A percentile compares a stretch with the other conserved stretches of the same genome.
Conservation (phyloP, 2,113 vertebrate genomes). For the Microcebus ravelobensis region DNA sequence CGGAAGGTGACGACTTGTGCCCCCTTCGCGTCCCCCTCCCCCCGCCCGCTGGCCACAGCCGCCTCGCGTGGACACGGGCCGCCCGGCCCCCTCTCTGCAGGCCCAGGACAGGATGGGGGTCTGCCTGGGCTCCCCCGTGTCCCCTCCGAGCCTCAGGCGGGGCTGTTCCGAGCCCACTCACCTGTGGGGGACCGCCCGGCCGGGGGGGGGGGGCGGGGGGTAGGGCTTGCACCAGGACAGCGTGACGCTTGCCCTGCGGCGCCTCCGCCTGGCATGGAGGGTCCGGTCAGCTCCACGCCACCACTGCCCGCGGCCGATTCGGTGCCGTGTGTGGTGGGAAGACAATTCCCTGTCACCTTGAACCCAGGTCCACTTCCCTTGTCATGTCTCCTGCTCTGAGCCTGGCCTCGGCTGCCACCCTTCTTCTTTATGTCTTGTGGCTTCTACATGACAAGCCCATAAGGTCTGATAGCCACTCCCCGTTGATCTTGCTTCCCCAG, state of each 20-base stretch:
- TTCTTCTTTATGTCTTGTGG: background rate
- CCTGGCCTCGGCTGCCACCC: background rate
- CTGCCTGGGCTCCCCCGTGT: background rate
- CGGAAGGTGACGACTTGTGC: background rate
- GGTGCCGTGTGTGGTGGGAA: background rate
- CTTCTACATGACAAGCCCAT: background rate
- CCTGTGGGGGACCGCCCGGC: background rate
- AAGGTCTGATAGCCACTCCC: background rate
- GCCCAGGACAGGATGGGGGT: background rate
- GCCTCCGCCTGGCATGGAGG: background rate
- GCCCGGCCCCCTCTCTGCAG: background rate
- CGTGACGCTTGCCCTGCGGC: background rate
- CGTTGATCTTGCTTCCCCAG: background rate
- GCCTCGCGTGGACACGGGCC: background rate
- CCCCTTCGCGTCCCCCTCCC: accelerated
- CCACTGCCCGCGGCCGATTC: accelerated
- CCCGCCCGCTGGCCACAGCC: background rate
- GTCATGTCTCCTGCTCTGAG: background rate
- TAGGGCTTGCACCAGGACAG: too few relatives aligned
- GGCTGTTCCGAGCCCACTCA: accelerated
- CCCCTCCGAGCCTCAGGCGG: accelerated
- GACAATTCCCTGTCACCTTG: background rate
- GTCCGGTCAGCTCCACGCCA: background rate
- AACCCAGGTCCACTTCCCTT: too few relatives aligned
- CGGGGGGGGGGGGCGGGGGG: background rate